Evolutionary conservation across 2,113 vertebrate species (phyloP).

Genomic region (Cepphus grylle): DNA sequence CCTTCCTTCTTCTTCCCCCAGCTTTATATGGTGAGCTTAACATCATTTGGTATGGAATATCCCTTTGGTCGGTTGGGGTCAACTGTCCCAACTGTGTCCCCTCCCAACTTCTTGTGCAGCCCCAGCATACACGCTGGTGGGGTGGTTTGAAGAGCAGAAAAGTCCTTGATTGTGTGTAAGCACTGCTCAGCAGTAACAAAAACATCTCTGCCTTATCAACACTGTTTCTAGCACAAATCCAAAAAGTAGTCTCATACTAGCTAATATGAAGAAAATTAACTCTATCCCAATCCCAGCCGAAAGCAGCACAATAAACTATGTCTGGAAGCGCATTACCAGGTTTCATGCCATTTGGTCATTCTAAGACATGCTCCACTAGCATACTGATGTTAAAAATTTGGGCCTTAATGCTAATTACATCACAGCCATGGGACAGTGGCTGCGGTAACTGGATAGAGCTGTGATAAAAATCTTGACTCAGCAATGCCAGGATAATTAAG

Average conservation of each 20-base stretch:
- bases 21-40: not conserved
- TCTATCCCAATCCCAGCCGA: not conserved
- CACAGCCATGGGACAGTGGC: not conserved
- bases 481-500: not conserved
- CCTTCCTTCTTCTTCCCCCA: not conserved
- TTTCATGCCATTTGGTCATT: not conserved
- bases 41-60: not conserved
- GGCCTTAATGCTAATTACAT: not conserved
- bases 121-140: not conserved
- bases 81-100: not conserved
- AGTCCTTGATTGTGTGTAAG: not conserved
- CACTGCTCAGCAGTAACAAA: not conserved
- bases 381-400: not conserved
- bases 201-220: not conserved
- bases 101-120: not conserved
- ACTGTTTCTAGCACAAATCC: not conserved
- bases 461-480: not conserved
- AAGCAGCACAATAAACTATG: not conserved
- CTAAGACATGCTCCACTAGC: not conserved
- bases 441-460: not conserved
- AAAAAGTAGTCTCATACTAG: not conserved
- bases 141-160: not conserved
- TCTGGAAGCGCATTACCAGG: not conserved
- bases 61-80: not conserved
- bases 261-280: not conserved